phyloP scores from a whole-genome alignment of 1,140 invertebrate species.

The Platyura marginata region DNA sequence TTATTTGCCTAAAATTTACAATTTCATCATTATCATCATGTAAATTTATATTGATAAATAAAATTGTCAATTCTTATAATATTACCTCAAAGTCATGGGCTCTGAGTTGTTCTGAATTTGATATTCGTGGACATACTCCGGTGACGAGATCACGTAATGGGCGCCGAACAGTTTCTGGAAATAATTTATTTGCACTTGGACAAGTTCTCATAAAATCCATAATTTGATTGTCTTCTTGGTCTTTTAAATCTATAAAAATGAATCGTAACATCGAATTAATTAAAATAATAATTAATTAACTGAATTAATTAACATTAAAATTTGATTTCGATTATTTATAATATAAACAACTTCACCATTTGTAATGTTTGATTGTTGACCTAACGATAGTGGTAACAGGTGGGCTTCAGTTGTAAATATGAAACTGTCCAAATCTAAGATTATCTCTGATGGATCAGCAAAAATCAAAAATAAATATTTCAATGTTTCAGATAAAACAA shows the following conservation, averaged over 20 bases:
- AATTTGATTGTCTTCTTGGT: constrained; percentile 13
- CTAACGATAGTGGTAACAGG: constrained; percentile 73
- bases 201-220: constrained; percentile 58
- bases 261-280: not conserved
- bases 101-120: constrained; percentile 35
- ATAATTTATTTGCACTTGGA: constrained; percentile 67
- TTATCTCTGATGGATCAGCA: constrained; percentile 68
- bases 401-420: constrained; percentile 96
- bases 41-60: not conserved
- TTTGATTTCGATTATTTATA: not conserved
- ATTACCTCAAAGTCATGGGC: constrained; percentile 51
- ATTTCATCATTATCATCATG: not conserved
- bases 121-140: constrained; percentile 49
- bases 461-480: constrained; percentile 95
- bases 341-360: constrained; percentile 12
- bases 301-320: not conserved
- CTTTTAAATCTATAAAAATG: not conserved
- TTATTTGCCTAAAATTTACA: constrained; percentile 45
- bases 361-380: constrained; percentile 25
- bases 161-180: constrained; percentile 54
- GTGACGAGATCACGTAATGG: constrained; percentile 75
- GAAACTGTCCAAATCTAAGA: constrained; percentile 88
- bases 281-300: not conserved
- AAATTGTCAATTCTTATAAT: not conserved
- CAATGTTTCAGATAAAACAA: constrained; percentile 93